Conservation (phyloP, 2,888 invertebrate species). For the Cantharis nigra region DNA sequence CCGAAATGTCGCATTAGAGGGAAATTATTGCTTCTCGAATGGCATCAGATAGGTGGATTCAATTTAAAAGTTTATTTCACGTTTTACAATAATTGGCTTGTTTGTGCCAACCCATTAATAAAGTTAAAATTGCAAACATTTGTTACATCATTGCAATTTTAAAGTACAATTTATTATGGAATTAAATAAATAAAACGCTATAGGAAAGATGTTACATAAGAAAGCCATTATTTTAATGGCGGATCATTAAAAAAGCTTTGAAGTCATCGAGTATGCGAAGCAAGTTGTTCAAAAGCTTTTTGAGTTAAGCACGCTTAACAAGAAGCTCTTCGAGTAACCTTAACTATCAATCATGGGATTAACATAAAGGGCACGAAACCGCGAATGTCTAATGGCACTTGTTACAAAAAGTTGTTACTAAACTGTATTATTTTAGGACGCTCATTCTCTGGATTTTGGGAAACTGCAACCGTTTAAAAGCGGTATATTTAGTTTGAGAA, state of each 20-base stretch:
- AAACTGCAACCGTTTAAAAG: conserved; percentile 64
- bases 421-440: conserved; percentile 54
- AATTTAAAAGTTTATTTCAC: conserved; percentile 29
- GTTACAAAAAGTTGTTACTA: conserved; percentile 16
- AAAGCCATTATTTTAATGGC: conserved; percentile 18
- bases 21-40: conserved; percentile 16
- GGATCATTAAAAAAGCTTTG: conserved; percentile 22
- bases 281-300: conserved; percentile 13
- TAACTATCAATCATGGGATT: conserved; percentile 26
- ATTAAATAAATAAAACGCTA: not conserved
- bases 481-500: conserved; percentile 71
- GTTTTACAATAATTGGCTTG: conserved; percentile 15
- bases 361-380: conserved; percentile 18
- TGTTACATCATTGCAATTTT: not conserved
- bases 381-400: conserved; percentile 3
- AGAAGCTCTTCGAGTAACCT: conserved; percentile 17
- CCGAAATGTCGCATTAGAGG: conserved; percentile 16
- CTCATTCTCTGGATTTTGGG: conserved; percentile 66
- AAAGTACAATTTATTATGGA: not conserved
- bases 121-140: not conserved
- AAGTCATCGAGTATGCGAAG: conserved; percentile 18
- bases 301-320: conserved; percentile 14
- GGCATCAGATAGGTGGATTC: conserved; percentile 7
- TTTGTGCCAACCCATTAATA: conserved; percentile 14
- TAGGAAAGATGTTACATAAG: not conserved